Evolutionary conservation across 92 coral and sea anemone genomes (phyloP).

Genomic region (Diadumene lineata): DNA sequence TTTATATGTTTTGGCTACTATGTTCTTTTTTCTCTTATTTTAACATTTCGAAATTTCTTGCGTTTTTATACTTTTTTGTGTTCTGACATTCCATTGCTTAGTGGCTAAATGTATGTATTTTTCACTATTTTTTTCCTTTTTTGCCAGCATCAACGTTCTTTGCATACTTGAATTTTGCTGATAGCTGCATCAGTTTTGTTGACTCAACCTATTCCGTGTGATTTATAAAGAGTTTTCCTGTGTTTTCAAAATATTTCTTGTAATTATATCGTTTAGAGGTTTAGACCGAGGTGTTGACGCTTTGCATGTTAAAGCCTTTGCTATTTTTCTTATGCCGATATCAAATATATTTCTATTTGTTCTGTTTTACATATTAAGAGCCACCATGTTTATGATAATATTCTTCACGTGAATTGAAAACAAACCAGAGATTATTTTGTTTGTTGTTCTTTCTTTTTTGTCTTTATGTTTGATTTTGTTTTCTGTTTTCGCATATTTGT

Average conservation of each 20-base stretch:
- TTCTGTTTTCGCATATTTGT: background rate
- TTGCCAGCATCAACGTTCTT: too few relatives aligned
- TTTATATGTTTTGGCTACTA: too few relatives aligned
- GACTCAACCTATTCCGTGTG: background rate
- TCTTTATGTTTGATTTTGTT: background rate
- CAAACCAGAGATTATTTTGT: background rate
- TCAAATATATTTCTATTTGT: background rate
- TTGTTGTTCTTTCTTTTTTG: background rate
- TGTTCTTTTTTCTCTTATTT: too few relatives aligned
- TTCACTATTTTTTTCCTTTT: too few relatives aligned
- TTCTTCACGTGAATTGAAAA: background rate
- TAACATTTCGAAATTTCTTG: too few relatives aligned
- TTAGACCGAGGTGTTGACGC: too few relatives aligned
- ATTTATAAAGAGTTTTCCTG: background rate
- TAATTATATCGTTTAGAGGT: background rate
- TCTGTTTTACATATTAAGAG: background rate
- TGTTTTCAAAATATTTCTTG: background rate
- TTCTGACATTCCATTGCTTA: too few relatives aligned
- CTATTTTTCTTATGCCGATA: too few relatives aligned
- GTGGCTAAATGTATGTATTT: too few relatives aligned
- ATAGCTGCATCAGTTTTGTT: background rate
- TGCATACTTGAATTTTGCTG: too few relatives aligned
- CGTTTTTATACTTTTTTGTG: too few relatives aligned
- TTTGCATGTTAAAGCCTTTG: too few relatives aligned
- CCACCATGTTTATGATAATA: background rate